phyloP scores from a whole-genome alignment of 2,888 invertebrate genomes.

The Tortrix viridana region DNA sequence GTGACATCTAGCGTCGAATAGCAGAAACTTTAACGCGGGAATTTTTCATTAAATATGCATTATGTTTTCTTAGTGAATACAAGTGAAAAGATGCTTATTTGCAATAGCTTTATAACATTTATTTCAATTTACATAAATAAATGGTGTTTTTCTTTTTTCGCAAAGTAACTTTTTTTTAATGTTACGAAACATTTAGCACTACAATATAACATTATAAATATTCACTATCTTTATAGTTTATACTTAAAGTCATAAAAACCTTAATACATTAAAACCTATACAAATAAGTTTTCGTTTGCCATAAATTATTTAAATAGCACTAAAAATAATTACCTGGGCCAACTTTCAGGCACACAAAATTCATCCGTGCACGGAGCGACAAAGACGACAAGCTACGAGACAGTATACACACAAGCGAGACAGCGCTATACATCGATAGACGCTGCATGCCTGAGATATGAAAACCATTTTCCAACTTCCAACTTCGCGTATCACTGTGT shows the following conservation, averaged over 20 bases:
- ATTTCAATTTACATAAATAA: no score
- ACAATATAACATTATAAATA: background rate
- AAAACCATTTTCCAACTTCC: conserved; percentile 21
- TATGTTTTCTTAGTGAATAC: background rate
- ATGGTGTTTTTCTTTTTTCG: no score
- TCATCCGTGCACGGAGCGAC: conserved; percentile 21
- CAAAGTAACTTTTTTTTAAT: no score
- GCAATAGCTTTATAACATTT: no score
- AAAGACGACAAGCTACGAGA: conserved; percentile 11
- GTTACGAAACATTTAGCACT: no score
- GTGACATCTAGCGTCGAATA: conserved; percentile 42
- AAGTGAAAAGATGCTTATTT: background rate
- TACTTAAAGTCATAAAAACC: conserved; percentile 11
- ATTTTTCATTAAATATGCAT: conserved; percentile 4
- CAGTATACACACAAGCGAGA: conserved; percentile 9
- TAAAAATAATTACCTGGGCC: conserved; percentile 38
- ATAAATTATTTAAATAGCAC: conserved; percentile 38
- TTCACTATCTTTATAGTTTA: background rate
- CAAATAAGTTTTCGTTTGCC: conserved; percentile 28
- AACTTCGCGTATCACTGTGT: conserved; percentile 5
- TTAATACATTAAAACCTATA: conserved; percentile 27
- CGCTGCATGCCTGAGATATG: conserved; percentile 27
- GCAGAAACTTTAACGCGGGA: conserved; percentile 32
- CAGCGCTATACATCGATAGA: conserved; percentile 37
- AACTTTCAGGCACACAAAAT: conserved; percentile 34